phyloP scores from a whole-genome alignment of 1,140 invertebrate species.

The Brachionus paranguensis region DNA sequence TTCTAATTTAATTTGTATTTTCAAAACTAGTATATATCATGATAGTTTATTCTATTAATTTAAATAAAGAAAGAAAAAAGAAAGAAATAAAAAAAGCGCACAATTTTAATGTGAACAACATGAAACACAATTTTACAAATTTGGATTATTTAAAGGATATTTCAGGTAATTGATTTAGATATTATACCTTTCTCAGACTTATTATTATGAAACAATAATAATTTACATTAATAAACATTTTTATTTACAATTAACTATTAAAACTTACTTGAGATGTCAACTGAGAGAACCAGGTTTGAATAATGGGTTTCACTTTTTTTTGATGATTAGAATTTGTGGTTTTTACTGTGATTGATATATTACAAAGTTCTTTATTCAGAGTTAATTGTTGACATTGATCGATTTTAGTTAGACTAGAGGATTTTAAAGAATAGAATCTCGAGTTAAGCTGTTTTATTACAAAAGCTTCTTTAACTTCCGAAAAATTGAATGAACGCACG shows the following conservation, averaged over 20 bases:
- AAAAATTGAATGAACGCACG: background rate
- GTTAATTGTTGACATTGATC: background rate
- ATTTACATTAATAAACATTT: no score
- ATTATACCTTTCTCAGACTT: background rate
- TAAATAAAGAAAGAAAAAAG: no score
- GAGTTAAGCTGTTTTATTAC: background rate
- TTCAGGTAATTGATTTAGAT: background rate
- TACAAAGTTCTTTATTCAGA: background rate
- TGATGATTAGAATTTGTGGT: constrained; percentile 21
- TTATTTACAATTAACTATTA: no score
- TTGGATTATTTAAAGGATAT: background rate
- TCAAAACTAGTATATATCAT: no score
- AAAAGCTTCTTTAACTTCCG: background rate
- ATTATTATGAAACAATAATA: no score
- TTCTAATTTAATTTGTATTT: no score
- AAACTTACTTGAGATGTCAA: background rate
- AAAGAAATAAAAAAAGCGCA: no score
- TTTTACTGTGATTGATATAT: constrained; percentile 22
- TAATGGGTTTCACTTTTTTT: background rate
- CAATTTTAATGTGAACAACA: no score
- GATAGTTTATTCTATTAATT: no score
- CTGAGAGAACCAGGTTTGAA: constrained; percentile 10
- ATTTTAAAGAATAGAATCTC: background rate
- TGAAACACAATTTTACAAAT: background rate
- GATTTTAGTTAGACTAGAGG: background rate